Percentiles rank a stretch among this genome's conserved stretches.
Conservation (phyloP, 2,888 invertebrate genomes). For the Tridacna crocea region DNA sequence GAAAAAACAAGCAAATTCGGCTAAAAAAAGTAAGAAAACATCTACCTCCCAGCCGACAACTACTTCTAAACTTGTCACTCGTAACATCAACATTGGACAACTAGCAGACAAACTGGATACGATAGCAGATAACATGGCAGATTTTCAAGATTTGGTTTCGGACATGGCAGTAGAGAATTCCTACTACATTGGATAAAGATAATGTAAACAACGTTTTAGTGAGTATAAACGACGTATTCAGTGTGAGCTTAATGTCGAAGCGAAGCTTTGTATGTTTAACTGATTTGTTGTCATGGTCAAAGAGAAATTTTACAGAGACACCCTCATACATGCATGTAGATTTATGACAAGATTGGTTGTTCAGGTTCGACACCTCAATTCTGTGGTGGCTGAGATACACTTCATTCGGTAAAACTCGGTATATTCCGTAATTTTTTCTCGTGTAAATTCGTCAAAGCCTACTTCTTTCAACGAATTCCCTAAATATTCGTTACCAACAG, state of each 20-base stretch:
- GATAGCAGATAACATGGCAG: conserved; percentile 31
- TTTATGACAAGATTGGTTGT: too few species aligned
- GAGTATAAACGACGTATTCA: conserved; percentile 12
- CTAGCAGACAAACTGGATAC: conserved; percentile 2
- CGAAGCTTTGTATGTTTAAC: neutral
- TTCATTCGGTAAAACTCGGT: too few species aligned
- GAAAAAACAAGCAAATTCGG: neutral
- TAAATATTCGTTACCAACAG: too few species aligned
- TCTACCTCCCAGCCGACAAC: neutral
- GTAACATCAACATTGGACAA: neutral
- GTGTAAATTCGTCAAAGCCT: too few species aligned
- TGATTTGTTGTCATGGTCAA: neutral
- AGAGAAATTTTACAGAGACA: too few species aligned
- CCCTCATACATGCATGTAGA: too few species aligned
- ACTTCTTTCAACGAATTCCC: too few species aligned
- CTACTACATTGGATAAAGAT: conserved; percentile 25
- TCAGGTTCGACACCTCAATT: too few species aligned
- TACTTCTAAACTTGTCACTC: neutral
- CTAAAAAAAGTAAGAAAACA: neutral
- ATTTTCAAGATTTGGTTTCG: conserved; percentile 28
- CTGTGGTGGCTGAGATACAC: too few species aligned
- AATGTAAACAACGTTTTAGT: neutral
- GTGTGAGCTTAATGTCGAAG: conserved; percentile 13
- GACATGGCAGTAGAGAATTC: conserved; percentile 35
- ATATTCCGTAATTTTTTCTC: too few species aligned